Evolutionary conservation across 2,888 invertebrate species (phyloP), one percentile per base, ranked within the genome.

Genomic region (Ochropleura plecta): DNA sequence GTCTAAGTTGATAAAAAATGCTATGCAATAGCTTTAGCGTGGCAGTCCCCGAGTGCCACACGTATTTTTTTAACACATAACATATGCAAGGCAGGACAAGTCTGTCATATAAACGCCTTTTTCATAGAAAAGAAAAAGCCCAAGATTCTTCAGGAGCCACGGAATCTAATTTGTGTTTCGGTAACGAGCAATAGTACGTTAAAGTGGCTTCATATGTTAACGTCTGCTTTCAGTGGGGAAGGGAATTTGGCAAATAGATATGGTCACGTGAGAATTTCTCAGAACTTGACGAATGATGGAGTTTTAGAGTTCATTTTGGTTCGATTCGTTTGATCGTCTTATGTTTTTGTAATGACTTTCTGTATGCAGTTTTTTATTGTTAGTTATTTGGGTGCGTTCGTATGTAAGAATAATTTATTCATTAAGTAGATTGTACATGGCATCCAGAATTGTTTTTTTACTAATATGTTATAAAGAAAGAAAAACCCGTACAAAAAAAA

Each of bases 141-240:
- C 69, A 55, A 68, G 57, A 76, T 71, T 75, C 44, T 74, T 73
- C 48, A 57, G 60, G 69, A 71, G 44, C 69, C 67, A 67, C 73
- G 51, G 69, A 86, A 86, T 83, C 78, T 83, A 85, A 87, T 87
- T 87, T 80, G 76, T 72, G 83, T 87, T 82, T 46, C 66, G 18
- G 76, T 86, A 79, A 81, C 84, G 78, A 78, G 51, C 77, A 51
- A 75, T 77, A 83, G 75, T 70, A 64, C 6, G 68, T 65, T 70
- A 59, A 83, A 74, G 48, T 81, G 66, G 51, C 55, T 51, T 68
- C 74, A 84, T 86, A 82, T 72, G 78, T 88, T 86, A 80, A 86
- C 74, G 85, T 86, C 84, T 68, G 14, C 18, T 73, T 66, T 78
- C 40, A 14, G 63, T 46, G 42, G 49, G 59, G 65, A 68, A 69